phyloP scores from a whole-genome alignment of 2,113 vertebrate species.

The Cavia aperea region DNA sequence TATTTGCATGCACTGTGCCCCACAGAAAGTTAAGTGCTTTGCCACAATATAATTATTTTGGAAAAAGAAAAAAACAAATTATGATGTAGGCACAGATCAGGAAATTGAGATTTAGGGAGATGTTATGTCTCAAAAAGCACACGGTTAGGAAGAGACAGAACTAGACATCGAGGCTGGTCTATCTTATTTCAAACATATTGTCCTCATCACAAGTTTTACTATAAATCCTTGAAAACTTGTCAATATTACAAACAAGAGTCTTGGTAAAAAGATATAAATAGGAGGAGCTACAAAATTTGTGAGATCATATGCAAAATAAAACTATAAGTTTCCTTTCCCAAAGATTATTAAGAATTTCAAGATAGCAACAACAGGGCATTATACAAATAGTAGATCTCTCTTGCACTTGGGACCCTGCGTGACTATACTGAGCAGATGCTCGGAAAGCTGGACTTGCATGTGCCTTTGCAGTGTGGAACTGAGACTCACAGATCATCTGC shows the following conservation, averaged over 20 bases:
- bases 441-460: neutral
- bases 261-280: neutral
- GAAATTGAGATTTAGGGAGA: neutral
- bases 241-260: neutral
- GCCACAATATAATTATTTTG: neutral
- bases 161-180: neutral
- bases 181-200: neutral
- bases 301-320: neutral
- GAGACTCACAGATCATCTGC: neutral
- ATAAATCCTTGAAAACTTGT: neutral
- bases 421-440: neutral
- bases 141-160: neutral
- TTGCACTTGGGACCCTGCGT: neutral
- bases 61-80: neutral
- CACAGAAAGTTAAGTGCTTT: conserved; percentile 3
- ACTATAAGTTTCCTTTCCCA: neutral
- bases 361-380: neutral
- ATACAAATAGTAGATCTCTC: neutral
- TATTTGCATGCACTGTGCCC: neutral
- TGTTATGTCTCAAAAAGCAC: neutral
- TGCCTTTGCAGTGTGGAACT: neutral
- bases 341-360: neutral
- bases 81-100: neutral
- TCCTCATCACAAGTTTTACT: neutral
- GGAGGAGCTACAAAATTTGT: neutral